Conservation (phyloP, 2,888 invertebrate genomes). For the Dendrolimus houi region DNA sequence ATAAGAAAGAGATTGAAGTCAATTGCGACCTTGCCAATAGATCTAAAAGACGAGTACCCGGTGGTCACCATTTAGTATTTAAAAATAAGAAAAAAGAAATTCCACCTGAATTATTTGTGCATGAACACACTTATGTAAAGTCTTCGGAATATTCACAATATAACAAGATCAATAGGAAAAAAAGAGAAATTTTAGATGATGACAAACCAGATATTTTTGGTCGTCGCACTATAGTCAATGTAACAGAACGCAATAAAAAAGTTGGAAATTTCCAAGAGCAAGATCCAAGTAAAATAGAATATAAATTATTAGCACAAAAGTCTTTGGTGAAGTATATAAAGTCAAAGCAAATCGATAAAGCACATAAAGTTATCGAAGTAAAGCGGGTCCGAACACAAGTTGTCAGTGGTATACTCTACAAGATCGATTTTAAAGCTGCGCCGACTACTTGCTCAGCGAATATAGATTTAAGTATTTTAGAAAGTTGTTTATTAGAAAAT, state of each 20-base stretch:
- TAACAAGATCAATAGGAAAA: slow-evolving; percentile 6
- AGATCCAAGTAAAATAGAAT: slow-evolving; percentile 23
- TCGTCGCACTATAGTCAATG: neutral
- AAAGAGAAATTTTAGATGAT: slow-evolving; percentile 7
- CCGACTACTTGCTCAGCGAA: slow-evolving; percentile 19
- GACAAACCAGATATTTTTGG: neutral
- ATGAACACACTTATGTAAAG: too few relatives aligned
- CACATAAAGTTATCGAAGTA: slow-evolving; percentile 30
- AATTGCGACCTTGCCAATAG: slow-evolving; percentile 8
- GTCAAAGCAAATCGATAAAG: slow-evolving; percentile 13
- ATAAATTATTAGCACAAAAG: slow-evolving; percentile 28
- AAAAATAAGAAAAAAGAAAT: too few relatives aligned
- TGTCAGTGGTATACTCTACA: slow-evolving; percentile 32
- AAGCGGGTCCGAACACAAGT: slow-evolving; percentile 28
- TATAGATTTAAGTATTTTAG: slow-evolving; percentile 11
- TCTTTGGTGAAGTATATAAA: slow-evolving; percentile 28
- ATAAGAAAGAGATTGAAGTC: slow-evolving; percentile 12
- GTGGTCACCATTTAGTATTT: too few relatives aligned
- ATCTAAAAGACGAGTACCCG: too few relatives aligned
- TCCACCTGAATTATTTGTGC: too few relatives aligned
- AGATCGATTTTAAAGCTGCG: slow-evolving; percentile 34
- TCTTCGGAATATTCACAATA: neutral
- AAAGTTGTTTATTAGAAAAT: slow-evolving; percentile 15
- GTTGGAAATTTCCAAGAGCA: slow-evolving; percentile 12
- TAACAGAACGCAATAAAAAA: neutral